phyloP scores from a whole-genome alignment of 2,113 vertebrate species.

The human (Homo sapiens) region GRCh38 chr9:132453501-132454000 shows the following conservation, averaged over 20 bases:
- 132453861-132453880: slow-evolving; percentile 76
- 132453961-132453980: slow-evolving; percentile 88
- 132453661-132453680: background rate
- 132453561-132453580: background rate
- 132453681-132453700: no score
- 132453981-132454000: slow-evolving; percentile 86
- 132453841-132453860: slow-evolving; percentile 79
- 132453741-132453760: background rate
- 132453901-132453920: slow-evolving; percentile 83
- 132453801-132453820: slow-evolving; percentile 69
- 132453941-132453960: slow-evolving; percentile 80
- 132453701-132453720: fast-evolving
- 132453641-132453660: background rate
- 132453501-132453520: no score
- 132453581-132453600: background rate
- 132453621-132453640: no score
- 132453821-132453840: slow-evolving; percentile 52
- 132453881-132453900: slow-evolving; percentile 81
- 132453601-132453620: background rate
- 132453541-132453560: background rate
- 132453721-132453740: background rate
- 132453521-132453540: no score
- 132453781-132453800: slow-evolving; percentile 52
- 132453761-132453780: background rate
- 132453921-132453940: slow-evolving; percentile 86